Conservation (phyloP, 1,140 invertebrate genomes). For the Polypedilum vanderplanki region DNA sequence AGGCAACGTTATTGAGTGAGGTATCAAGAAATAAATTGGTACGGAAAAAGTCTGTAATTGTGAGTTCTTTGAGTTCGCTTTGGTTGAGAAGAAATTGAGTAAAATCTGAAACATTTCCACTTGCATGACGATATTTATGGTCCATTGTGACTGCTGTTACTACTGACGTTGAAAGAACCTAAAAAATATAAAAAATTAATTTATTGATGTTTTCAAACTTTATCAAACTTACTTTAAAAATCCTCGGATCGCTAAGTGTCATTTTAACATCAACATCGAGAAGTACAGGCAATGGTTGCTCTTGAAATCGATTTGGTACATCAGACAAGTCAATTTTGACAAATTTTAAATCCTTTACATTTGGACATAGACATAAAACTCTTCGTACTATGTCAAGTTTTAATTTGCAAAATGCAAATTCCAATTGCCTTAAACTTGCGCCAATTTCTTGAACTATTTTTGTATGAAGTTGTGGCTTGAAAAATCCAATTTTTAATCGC, state of each 20-base stretch:
- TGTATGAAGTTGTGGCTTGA: background rate
- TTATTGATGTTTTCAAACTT: background rate
- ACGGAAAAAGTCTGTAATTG: background rate
- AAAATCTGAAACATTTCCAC: background rate
- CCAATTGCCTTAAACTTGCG: background rate
- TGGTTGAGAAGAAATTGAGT: background rate
- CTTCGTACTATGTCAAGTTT: background rate
- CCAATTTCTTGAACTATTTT: background rate
- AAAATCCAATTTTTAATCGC: background rate
- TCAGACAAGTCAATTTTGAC: background rate
- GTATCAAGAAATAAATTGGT: background rate
- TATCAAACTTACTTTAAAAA: background rate
- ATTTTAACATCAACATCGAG: background rate
- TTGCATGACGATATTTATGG: background rate
- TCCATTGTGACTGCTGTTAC: background rate
- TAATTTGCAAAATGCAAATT: background rate
- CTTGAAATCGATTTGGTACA: background rate
- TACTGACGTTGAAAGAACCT: too few relatives aligned
- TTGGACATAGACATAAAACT: background rate
- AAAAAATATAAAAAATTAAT: too few relatives aligned
- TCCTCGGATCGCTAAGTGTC: background rate
- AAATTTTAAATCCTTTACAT: conserved; percentile 3
- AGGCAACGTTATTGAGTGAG: background rate
- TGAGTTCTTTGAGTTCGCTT: background rate
- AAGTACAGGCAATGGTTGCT: background rate